Conservation (phyloP, 2,797 vertebrate genomes). For the Rhabdomys pumilio region DNA sequence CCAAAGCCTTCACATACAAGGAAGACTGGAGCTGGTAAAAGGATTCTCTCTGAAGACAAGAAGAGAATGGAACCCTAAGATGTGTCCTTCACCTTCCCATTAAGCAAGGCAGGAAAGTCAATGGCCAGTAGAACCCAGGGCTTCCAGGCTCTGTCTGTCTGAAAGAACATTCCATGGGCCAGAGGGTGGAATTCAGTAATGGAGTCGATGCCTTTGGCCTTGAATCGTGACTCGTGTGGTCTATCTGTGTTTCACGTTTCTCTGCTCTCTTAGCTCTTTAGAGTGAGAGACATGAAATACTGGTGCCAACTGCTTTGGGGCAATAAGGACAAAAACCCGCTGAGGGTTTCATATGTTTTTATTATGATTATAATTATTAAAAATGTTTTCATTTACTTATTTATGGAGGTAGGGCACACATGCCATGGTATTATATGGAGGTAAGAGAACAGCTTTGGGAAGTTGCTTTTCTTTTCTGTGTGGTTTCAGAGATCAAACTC, state of each 20-base stretch:
- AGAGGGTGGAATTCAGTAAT: neutral
- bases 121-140: neutral
- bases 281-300: neutral
- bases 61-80: neutral
- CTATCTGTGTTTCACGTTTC: neutral
- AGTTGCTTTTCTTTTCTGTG: neutral
- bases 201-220: too few relatives aligned
- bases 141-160: neutral
- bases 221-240: neutral
- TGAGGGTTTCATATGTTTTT: neutral
- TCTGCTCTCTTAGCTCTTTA: neutral
- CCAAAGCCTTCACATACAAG: neutral
- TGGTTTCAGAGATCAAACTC: neutral
- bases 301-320: neutral
- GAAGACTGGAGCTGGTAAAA: too few relatives aligned
- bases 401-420: neutral
- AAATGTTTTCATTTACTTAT: neutral
- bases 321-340: neutral
- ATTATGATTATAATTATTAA: neutral
- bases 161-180: neutral
- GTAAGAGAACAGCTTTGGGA: neutral
- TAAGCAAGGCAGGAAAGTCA: neutral
- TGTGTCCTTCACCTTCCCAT: neutral
- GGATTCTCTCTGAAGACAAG: constrained; percentile 5
- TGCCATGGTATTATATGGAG: neutral